These are phyloP conservation scores for Lucilia sericata DNA, from an alignment of 1,140 invertebrate genomes.

Conservation along the genomic window DNA sequence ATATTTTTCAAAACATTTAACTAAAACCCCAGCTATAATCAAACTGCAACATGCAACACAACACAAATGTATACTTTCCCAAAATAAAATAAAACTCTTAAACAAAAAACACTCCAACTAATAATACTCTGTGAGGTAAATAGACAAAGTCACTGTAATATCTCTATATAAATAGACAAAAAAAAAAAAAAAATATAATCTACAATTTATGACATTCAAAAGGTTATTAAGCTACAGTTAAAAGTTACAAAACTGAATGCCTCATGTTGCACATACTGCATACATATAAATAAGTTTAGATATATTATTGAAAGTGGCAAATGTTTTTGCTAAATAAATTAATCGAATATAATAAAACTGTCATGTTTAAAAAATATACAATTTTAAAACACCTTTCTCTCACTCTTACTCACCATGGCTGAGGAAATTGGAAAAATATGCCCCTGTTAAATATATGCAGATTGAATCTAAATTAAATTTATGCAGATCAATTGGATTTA, in stretches of 20 bases:
- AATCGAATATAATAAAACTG: neutral
- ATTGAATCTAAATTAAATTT: too few species aligned
- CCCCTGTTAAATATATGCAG: too few species aligned
- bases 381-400: neutral
- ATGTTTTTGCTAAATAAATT: neutral
- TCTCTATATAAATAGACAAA: neutral
- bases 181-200: neutral
- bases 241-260: neutral
- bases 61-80: neutral
- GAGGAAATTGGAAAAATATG: neutral
- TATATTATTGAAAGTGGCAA: slow-evolving; percentile 6
- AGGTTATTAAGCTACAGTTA: slow-evolving; percentile 12
- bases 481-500: too few species aligned
- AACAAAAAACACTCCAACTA: neutral
- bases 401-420: neutral
- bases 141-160: neutral
- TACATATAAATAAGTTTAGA: neutral
- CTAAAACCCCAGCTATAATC: neutral
- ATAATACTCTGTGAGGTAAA: neutral
- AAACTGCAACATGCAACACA: neutral
- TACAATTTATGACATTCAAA: slow-evolving; percentile 3
- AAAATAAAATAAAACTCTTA: neutral
- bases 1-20: slow-evolving; percentile 8
- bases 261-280: neutral
- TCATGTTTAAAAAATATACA: neutral